Evolutionary conservation across 1,140 invertebrate genomes (phyloP).

Genomic region (Copidosoma floridanum): DNA sequence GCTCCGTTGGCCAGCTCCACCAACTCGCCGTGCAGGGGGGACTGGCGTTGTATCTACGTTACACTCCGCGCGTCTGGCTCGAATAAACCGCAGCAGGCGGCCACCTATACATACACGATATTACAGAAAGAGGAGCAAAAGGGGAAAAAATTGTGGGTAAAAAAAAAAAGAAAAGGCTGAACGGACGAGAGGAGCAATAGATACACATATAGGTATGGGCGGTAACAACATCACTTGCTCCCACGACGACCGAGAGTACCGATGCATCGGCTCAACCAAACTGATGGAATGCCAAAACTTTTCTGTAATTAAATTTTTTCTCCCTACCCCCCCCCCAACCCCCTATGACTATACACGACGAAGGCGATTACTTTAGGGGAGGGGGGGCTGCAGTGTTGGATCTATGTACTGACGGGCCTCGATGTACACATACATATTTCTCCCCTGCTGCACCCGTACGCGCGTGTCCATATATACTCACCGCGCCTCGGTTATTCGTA

Average conservation of each 20-base stretch:
- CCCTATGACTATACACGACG: no score
- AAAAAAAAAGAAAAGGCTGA: neutral
- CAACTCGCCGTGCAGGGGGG: conserved; percentile 1
- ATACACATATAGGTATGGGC: no score
- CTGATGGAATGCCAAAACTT: conserved; percentile 53
- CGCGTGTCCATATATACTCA: neutral
- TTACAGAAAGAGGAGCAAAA: no score
- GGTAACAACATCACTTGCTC: no score
- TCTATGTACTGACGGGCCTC: no score
- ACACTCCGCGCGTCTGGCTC: conserved; percentile 30
- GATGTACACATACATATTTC: conserved; percentile 26
- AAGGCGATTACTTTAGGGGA: no score
- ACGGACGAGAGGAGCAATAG: no score
- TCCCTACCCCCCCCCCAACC: conserved; percentile 29
- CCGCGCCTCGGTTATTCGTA: neutral
- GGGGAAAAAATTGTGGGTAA: neutral
- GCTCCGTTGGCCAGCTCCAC: no score
- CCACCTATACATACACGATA: no score
- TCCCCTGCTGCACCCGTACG: neutral
- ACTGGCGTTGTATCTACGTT: neutral
- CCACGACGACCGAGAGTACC: neutral
- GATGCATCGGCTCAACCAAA: conserved; percentile 42
- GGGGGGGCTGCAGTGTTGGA: no score
- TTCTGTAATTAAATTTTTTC: conserved; percentile 53
- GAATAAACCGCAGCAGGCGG: conserved; percentile 43